A percentile compares a stretch with the other conserved stretches of the same genome.
phyloP scores from a whole-genome alignment of 2,888 invertebrate species.

The Monopis laevigella region DNA sequence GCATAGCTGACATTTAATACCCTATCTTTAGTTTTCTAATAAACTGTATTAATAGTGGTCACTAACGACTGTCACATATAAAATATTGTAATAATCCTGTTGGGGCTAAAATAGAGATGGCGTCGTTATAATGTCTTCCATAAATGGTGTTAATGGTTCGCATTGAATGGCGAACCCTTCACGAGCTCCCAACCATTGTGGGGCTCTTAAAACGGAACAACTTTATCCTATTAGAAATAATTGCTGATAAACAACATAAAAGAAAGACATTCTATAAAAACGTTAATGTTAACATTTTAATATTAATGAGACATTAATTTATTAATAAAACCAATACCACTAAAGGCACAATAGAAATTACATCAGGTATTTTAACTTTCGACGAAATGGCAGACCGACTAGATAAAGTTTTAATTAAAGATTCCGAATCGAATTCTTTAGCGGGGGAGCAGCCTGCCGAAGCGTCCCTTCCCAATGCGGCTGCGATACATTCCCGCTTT shows the following conservation, averaged over 20 bases:
- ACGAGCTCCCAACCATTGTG: too few species aligned
- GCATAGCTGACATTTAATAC: too few species aligned
- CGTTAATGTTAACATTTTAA: too few species aligned
- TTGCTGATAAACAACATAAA: too few species aligned
- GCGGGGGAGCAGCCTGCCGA: constrained; percentile 34
- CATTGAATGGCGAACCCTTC: background rate
- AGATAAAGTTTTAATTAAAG: constrained; percentile 66
- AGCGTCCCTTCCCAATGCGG: constrained; percentile 12
- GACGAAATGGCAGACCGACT: constrained; percentile 21
- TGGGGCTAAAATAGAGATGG: background rate
- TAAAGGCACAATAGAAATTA: background rate
- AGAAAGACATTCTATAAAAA: too few species aligned
- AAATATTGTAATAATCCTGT: constrained; percentile 14
- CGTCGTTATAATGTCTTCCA: constrained; percentile 3
- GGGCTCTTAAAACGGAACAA: too few species aligned
- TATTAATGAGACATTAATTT: too few species aligned
- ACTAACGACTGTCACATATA: constrained; percentile 14
- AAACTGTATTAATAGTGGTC: constrained; percentile 11
- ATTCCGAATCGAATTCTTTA: constrained; percentile 57
- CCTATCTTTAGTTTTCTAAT: too few species aligned
- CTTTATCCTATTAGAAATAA: too few species aligned
- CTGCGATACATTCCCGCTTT: constrained; percentile 58
- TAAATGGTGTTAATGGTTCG: constrained; percentile 6
- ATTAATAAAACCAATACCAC: too few species aligned
- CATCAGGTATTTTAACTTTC: background rate